Evolutionary conservation across 2,113 vertebrate genomes (phyloP).

Genomic region (Mandrillus leucophaeus): DNA sequence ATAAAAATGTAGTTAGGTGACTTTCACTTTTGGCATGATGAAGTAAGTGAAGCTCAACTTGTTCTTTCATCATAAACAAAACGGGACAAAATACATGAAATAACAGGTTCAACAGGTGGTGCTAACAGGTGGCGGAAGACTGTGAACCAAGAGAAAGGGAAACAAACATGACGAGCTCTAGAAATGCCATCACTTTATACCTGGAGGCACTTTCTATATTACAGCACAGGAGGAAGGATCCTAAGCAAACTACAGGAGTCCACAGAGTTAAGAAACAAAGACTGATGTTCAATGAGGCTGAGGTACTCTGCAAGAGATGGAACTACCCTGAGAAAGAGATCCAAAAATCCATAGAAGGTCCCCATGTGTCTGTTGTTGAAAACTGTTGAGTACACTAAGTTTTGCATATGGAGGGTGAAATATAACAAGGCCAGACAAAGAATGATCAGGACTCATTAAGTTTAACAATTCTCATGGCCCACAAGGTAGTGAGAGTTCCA

Average conservation of each 20-base stretch:
- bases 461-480: neutral
- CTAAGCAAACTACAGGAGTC: neutral
- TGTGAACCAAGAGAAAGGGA: neutral
- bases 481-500: neutral
- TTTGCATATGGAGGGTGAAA: neutral
- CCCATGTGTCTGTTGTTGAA: neutral
- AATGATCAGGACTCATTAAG: neutral
- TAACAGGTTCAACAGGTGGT: neutral
- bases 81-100: neutral
- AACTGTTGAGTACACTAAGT: neutral
- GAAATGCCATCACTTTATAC: neutral
- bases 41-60: neutral
- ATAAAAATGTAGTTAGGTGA: neutral
- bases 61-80: neutral
- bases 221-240: neutral
- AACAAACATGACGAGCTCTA: neutral
- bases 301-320: neutral
- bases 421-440: neutral
- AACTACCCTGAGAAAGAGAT: neutral
- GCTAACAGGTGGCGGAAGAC: neutral
- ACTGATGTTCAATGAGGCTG: neutral
- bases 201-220: neutral
- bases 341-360: neutral
- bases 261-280: neutral
- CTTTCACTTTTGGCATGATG: neutral